Base-by-base conservation (phyloP, 2,113 vertebrate species). In the Centropus unirufus region DNA sequence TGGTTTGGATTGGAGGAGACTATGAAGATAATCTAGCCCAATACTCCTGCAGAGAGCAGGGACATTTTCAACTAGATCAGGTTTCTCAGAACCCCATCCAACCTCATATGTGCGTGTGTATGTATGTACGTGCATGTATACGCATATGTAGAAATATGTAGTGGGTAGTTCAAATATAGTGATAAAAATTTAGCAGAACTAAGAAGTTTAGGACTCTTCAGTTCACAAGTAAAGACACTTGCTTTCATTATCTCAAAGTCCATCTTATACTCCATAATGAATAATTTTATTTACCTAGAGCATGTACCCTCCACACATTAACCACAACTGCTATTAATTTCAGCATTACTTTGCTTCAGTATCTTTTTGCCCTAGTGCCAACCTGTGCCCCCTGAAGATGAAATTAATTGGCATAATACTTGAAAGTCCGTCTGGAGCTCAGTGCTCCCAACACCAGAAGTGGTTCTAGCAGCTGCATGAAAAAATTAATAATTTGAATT, bases 71-170 rank as follows among this genome's bases (percentile, higher is more conserved):
- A 49, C 47, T 49, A 49, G 47, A 49, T 49, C 47, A 49, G 21
- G 20, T 49, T 49, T 21, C 47, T 49, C 19, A 21, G 11, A 23
- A 22, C 20, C 47, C 47, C 21, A 49, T 49, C 47, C 47, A 49
- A 49, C 21, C 47, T 47, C 19, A 47, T 21, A 8, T 47, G 12
- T 30, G 16, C 3, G 4, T 40, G 11, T 21, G 16, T 1, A 0
- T 15, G 12, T 11, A 40, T 73, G n/a, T 58, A 5, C 30, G n/a
- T 55, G n/a, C 26, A 23, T 62, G 18, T 55, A 18, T 54, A 36
- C 3, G 6, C 2, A 18, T 32, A 52, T 21, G 11, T 19, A 57
- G 5, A 83, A 92, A 70, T 66, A 69, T 3, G 29, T 26, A 27
- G 24, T 32, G 9, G 6, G 3, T 74, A 26, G 44, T 18, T 64